Base-by-base conservation (phyloP, 1,140 invertebrate genomes). In the Trichonephila inaurata region DNA sequence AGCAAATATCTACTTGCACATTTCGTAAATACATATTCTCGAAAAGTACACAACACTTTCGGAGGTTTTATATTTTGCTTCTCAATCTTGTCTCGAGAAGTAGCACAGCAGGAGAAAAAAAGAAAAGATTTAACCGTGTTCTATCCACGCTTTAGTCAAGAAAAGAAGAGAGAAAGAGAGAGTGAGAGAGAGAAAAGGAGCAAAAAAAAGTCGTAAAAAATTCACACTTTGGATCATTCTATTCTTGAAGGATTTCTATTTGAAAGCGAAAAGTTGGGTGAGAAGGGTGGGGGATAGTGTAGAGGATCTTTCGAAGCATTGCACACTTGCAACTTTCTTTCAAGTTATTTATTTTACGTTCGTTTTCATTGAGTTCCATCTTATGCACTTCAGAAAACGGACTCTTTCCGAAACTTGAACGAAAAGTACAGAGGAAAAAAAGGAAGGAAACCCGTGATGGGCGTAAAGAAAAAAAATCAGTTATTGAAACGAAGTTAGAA, bases 401-500 rank as follows among this genome's bases (percentile, higher is more conserved):
- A 51, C 51, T 51, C 51, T 51, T 51, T 51, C 24, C 64, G 40
- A 88, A 64, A 88, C 60, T 64, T 88, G 60, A 64, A 33, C 28
- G 51, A 85, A 85, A 85, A 51, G 51, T 44, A 33, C 40, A 51
- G 58, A 85, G 28, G 51, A 51, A 51, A 83, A 10, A 21, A 85
- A n/a, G 60, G 82, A 85, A 85, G n/a, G 12, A 60, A 85, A 60
- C 44, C 51, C 58, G 21, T 85, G 58, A 85, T 61, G 44, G 60
- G 86, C 1, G 8, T 40, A 40, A 82, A 19, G 6, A 88, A 88
- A 88, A 28, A 88, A 66, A 64, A 88, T 64, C 86, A 66, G 86
- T 88, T 88, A 88, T 88, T 88, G 86, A 88, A 88, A 88, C 86
- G 61, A 88, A 88, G 86, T 88, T 88, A 88, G 86, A 40, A 64